phyloP scores from a whole-genome alignment of 2,797 vertebrate genomes.

The Scleropages formosus region DNA sequence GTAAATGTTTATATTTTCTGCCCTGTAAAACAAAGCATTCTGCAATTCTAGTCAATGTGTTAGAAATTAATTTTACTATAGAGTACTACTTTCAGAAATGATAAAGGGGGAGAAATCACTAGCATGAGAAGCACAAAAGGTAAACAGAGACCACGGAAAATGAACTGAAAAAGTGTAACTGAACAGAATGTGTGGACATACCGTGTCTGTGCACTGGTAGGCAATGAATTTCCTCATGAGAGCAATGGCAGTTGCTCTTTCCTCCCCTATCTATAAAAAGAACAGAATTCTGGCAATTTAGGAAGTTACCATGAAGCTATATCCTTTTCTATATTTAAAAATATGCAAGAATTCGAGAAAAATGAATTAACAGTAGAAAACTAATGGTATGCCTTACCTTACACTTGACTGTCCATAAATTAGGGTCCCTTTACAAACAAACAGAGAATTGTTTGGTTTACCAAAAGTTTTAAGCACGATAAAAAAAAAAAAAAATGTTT shows the following conservation, averaged over 20 bases:
- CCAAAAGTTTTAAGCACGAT: not conserved
- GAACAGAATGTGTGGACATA: conserved; percentile 51
- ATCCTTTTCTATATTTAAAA: not conserved
- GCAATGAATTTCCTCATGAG: conserved; percentile 98
- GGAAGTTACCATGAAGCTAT: not conserved
- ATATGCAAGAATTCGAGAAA: not conserved
- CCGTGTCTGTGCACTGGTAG: conserved; percentile 93
- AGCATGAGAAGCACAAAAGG: too few species aligned
- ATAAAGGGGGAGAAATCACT: not conserved
- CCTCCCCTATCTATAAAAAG: conserved; percentile 82
- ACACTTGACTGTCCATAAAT: conserved; percentile 93
- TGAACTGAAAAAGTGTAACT: not conserved
- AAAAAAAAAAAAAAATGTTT: too few species aligned
- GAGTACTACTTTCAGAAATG: not conserved
- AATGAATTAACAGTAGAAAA: not conserved
- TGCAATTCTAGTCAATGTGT: too few species aligned
- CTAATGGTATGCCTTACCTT: conserved; percentile 69
- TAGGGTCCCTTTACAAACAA: conserved; percentile 77
- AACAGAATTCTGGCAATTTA: not conserved
- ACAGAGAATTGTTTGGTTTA: not conserved
- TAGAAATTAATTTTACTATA: too few species aligned
- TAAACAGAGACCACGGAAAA: not conserved
- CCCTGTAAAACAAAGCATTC: too few species aligned
- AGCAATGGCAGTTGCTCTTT: conserved; percentile 85
- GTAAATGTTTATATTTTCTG: too few species aligned